Evolutionary conservation across 2,797 vertebrate genomes (phyloP), one percentile per base, ranked within the genome.

Genomic region (Potorous gilbertii): DNA sequence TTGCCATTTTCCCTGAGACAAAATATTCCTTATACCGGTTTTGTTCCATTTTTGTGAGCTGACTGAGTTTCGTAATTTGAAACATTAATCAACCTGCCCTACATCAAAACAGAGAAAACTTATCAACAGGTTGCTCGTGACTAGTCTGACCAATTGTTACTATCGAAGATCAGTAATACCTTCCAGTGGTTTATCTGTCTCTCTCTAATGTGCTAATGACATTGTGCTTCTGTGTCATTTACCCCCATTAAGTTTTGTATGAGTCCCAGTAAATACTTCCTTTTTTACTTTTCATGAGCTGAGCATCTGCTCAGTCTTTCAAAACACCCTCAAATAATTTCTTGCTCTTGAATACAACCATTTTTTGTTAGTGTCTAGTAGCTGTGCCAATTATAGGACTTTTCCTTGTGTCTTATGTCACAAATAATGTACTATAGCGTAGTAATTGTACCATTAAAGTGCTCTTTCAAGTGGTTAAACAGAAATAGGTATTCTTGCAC

Each of bases 301-400:
- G 56, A 92, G 14, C 91, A 40, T 93, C 21, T 93, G 56, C 29
- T 90, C 18, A 34, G 81, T 59, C 93, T 96, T 54, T 50, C 34
- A 97, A 95, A 96, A 81, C 11, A 5, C 24, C 57, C 27, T 74
- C 91, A 13, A 50, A 89, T n/a, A 92, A 66, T 16, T 56, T 11
- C 6, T 46, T 94, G 54, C 14, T 92, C 93, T 91, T 74, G 92
- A 0, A 62, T 91, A 92, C 95, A 8, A 46, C 24, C 0, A 94
- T 92, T 95, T 95, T 94, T 96, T 95, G 89, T 91, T 93, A 34
- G n/a, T 96, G 90, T 90, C 91, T 52, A 93, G 59, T 81, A 52
- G 50, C 89, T 28, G 74, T 74, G 54, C 31, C 55, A 52, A 18
- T 92, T 46, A 50, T 40, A 62, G 91, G 74, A 92, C 31, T 1